A percentile compares a stretch with the other conserved stretches of the same genome.
Conservation (phyloP, 2,888 invertebrate species). For the Thera britannica region DNA sequence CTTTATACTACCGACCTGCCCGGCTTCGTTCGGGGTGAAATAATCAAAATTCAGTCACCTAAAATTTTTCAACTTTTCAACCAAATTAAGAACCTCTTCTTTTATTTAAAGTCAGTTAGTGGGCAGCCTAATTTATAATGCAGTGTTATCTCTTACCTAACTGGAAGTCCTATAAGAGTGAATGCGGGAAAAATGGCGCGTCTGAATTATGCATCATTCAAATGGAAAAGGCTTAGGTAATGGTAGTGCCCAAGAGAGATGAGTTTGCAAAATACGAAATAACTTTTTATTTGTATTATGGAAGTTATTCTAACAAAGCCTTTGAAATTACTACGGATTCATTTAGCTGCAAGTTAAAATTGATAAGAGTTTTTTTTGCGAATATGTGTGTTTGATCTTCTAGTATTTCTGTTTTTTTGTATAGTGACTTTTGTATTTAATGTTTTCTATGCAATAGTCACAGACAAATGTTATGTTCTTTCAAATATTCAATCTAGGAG, state of each 20-base stretch:
- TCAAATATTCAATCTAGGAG: constrained; percentile 11
- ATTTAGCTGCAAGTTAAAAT: neutral
- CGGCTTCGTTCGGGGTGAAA: no score
- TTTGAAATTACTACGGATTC: neutral
- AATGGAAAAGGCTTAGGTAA: constrained; percentile 29
- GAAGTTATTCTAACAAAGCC: no score
- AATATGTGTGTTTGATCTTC: no score
- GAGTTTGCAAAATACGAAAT: neutral
- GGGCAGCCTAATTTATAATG: constrained; percentile 4
- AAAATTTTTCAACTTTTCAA: no score
- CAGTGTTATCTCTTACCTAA: constrained; percentile 16
- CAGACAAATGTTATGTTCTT: no score
- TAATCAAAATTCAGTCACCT: no score
- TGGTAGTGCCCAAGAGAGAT: constrained; percentile 27
- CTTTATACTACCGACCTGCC: neutral
- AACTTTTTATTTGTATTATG: no score
- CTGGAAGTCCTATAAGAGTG: constrained; percentile 27
- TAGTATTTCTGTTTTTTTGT: no score
- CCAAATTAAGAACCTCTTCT: no score
- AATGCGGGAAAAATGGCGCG: constrained; percentile 32
- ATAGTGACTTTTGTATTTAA: no score
- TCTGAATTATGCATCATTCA: constrained; percentile 38
- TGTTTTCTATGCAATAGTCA: no score
- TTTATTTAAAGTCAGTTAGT: no score
- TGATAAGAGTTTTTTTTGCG: neutral